phyloP scores from a whole-genome alignment of 1,140 invertebrate genomes.

The Araneus ventricosus region DNA sequence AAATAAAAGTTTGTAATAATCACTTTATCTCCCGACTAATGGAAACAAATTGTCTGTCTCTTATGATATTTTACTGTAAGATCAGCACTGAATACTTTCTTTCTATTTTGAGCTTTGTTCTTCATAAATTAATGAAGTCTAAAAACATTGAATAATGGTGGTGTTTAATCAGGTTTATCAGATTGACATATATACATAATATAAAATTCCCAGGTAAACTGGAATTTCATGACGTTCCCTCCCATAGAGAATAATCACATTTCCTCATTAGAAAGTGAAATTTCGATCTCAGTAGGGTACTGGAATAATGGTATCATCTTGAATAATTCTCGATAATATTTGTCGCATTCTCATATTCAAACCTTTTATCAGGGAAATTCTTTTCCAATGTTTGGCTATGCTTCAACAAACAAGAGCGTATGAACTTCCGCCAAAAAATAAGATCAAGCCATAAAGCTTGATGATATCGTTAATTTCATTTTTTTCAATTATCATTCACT shows the following conservation, averaged over 20 bases:
- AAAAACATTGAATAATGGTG: too few species aligned
- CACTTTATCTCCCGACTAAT: too few species aligned
- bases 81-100: too few species aligned
- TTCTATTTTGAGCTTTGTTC: too few species aligned
- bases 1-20: too few species aligned
- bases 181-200: too few species aligned
- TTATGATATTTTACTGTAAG: too few species aligned
- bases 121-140: too few species aligned
- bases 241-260: neutral
- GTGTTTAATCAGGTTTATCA: too few species aligned
- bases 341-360: neutral
- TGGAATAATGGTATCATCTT: neutral
- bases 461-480: neutral
- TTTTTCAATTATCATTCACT: conserved; percentile 25
- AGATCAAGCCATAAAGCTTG: neutral
- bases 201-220: too few species aligned
- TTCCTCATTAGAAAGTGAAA: neutral
- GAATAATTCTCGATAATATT: neutral
- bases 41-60: too few species aligned
- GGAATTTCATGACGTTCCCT: too few species aligned
- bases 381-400: neutral
- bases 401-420: neutral
- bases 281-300: neutral
- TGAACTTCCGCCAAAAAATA: neutral
- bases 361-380: neutral